Evolutionary conservation across 1,140 invertebrate genomes (phyloP), one percentile per base, ranked within the genome.

Genomic region (Drosophila bipectinata): DNA sequence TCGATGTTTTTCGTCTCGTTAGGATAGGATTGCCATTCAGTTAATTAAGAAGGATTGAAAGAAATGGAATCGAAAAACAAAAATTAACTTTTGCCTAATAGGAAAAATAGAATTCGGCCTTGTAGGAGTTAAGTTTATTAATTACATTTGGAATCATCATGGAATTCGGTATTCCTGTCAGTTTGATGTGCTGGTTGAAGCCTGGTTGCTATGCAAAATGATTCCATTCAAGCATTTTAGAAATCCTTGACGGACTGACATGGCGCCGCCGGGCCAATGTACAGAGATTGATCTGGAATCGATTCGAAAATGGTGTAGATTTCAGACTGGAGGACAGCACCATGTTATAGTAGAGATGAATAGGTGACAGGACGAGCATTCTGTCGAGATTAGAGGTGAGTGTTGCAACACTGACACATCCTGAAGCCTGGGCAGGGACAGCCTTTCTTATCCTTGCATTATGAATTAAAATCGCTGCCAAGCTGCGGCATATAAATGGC

Each of bases 401-500:
- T 76, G 74, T 76, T 34, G 39, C 56, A 69, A 76, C 55, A 58
- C 62, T 55, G 57, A 39, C 39, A 77, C 74, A 75, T 75, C 60
- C 72, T 52, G 54, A 1, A 51, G 10, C 56, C 44, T 28, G 34
- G 30, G 12, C 39, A 58, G 28, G 34, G 60, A 14, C 10, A 49
- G 3, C 59, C 59, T 48, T 6, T 7, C 6, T 28, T 7, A 28
- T 28, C 47, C 64, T 28, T 66, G 72, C 63, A 84, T 73, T 85
- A 85, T 80, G 77, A 85, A 85, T 85, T 85, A 85, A 84, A 77
- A 57, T 57, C 57, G 74, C 52, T 77, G 63, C 72, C 71, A 77
- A 58, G 72, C 49, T 73, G 79, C 81, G 77, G 37, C 77, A 76
- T 72, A 80, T 61, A 80, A 80, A 80, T 81, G 78, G 78, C 60